These are phyloP conservation scores for Helleia helle DNA, from an alignment of 2,888 invertebrate genomes.

Conservation along the genomic window DNA sequence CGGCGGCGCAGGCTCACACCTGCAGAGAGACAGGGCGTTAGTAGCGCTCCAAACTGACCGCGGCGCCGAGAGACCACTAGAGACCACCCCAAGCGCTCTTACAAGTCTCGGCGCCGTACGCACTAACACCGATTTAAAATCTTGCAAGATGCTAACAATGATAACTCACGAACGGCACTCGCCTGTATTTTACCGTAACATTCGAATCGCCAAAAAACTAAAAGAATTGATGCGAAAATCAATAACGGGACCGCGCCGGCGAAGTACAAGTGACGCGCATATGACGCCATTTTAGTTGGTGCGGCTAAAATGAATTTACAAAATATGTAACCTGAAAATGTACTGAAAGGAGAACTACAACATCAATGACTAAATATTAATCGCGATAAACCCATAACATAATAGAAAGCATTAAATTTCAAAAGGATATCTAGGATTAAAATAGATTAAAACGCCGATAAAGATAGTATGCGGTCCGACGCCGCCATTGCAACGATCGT, in stretches of 20 bases:
- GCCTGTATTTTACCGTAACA: slow-evolving; percentile 36
- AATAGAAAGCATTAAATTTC: slow-evolving; percentile 54
- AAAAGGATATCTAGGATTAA: slow-evolving; percentile 57
- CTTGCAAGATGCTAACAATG: slow-evolving; percentile 48
- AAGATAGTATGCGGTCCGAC: slow-evolving; percentile 51
- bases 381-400: slow-evolving; percentile 51
- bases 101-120: slow-evolving; percentile 22
- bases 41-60: slow-evolving; percentile 65
- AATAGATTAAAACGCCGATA: slow-evolving; percentile 55
- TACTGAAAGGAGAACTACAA: slow-evolving; percentile 63
- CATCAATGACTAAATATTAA: slow-evolving; percentile 39
- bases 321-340: slow-evolving; percentile 45
- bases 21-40: slow-evolving; percentile 75
- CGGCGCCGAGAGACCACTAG: slow-evolving; percentile 25
- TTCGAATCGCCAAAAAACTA: slow-evolving; percentile 31
- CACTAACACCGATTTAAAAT: slow-evolving; percentile 65
- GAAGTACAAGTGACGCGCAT: slow-evolving; percentile 61
- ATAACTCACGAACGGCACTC: slow-evolving; percentile 28
- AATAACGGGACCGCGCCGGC: slow-evolving; percentile 54
- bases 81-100: background rate
- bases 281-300: slow-evolving; percentile 71
- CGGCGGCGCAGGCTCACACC: slow-evolving; percentile 73
- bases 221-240: slow-evolving; percentile 40
- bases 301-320: slow-evolving; percentile 54
- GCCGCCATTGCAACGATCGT: slow-evolving; percentile 62